Evolutionary conservation across 1,140 invertebrate species (phyloP), one percentile per base, ranked within the genome.

Genomic region (Contarinia nasturtii): DNA sequence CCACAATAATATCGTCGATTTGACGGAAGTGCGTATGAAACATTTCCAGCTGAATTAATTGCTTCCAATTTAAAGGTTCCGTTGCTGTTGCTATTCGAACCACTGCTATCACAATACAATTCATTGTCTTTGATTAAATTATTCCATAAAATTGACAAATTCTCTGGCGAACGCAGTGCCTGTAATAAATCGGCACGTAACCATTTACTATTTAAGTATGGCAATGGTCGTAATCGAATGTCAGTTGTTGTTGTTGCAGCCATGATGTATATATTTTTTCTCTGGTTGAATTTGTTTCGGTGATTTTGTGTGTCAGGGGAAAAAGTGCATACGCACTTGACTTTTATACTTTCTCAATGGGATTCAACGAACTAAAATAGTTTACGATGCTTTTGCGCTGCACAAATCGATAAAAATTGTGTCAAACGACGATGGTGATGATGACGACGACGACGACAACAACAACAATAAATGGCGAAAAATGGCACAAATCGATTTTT

Each of bases 1-100:
- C 61, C 61, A 41, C 61, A 64, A 43, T 63, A 64, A 43, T 64
- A 59, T 46, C 63, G 62, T 42, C 61, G 61, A 47, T 62, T 58
- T 44, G 63, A 59, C 34, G 56, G 60, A 8, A 21, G 14, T 18
- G 62, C 47, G 48, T 63, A 64, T 4, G 59, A 63, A 10, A 60
- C 46, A 18, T 63, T 54, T 1, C 61, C 61, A 21, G 50, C 50
- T 19, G 54, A 51, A 49, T 64, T 64, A 2, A 55, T 14, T 7
- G 61, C 50, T 7, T 55, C 50, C 2, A 53, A 50, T 10, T 58
- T 41, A 2, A 57, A 51, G 11, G 20, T 14, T 19, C 15, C 41
- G 27, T 27, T 27, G 27, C 27, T 27, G 10, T 27, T 27, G 3
- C 3, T 10, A 27, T 27, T 27, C 8, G 61, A 58, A 7, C 58